A percentile compares a stretch with the other conserved stretches of the same genome.
phyloP scores from a whole-genome alignment of 2,113 vertebrate species.

The Myodes glareolus region DNA sequence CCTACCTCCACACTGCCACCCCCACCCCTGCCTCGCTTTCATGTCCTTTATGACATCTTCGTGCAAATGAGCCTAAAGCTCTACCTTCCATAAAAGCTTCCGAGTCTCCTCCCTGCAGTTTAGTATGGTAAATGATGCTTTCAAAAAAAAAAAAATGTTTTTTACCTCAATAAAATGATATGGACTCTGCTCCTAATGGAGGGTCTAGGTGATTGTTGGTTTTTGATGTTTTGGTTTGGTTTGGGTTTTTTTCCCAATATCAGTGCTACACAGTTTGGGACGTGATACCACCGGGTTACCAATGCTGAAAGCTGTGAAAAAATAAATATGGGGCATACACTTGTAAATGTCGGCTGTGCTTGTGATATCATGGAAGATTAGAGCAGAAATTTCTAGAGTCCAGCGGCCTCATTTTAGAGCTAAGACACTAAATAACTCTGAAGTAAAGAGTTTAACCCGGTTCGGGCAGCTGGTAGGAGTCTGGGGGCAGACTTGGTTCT shows the following conservation, averaged over 20 bases:
- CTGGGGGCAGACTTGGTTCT: not conserved
- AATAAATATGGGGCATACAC: not conserved
- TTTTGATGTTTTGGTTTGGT: constrained; percentile 1
- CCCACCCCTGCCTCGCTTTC: constrained; percentile 56
- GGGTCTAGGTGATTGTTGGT: constrained; percentile 68
- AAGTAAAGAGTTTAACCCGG: not conserved
- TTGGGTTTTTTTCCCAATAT: not conserved
- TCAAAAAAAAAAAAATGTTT: constrained; percentile 59
- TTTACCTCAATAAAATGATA: constrained; percentile 58
- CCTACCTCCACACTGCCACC: not conserved
- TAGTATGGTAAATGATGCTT: constrained; percentile 82
- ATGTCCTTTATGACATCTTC: constrained; percentile 67
- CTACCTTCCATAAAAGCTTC: constrained; percentile 69
- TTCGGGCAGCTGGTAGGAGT: not conserved
- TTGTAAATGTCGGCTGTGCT: constrained; percentile 70
- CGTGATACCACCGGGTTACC: constrained; percentile 51
- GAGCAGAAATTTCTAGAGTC: not conserved
- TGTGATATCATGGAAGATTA: not conserved
- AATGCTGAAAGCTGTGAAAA: constrained; percentile 42
- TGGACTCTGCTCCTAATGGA: constrained; percentile 71
- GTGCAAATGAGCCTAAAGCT: constrained; percentile 53
- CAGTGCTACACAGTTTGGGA: constrained; percentile 61
- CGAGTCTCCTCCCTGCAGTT: constrained; percentile 75
- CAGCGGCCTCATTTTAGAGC: not conserved
- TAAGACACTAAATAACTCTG: not conserved